Evolutionary conservation across 2,113 vertebrate genomes (phyloP).

Genomic region (Neolamprologus falcicula): DNA sequence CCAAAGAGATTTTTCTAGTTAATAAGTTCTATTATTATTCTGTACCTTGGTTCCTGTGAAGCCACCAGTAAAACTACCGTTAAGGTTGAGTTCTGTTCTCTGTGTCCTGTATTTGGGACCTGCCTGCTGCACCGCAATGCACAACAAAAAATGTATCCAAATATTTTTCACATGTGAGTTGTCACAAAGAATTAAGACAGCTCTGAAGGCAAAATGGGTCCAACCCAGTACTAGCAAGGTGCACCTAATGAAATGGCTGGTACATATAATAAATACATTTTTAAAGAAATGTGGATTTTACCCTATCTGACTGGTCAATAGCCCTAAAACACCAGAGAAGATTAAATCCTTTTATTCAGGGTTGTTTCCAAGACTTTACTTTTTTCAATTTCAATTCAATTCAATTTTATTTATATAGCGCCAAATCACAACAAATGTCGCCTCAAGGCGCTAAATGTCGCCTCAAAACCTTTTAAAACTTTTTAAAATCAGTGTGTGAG

Average conservation of each 20-base stretch:
- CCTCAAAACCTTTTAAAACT: too few relatives aligned
- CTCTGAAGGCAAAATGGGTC: neutral
- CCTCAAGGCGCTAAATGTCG: too few relatives aligned
- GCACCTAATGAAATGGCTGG: neutral
- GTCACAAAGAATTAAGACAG: neutral
- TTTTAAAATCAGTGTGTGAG: neutral
- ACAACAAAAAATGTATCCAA: neutral
- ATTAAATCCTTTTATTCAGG: neutral
- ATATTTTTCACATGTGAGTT: neutral
- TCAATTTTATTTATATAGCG: too few relatives aligned
- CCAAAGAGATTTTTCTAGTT: neutral
- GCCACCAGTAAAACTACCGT: neutral
- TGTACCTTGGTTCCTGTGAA: neutral
- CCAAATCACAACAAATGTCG: too few relatives aligned
- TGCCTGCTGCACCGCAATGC: neutral
- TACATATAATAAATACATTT: neutral
- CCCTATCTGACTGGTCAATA: neutral
- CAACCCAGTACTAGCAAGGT: neutral
- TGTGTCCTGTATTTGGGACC: neutral
- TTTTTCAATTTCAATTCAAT: too few relatives aligned
- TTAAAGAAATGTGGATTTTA: neutral
- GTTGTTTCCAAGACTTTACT: neutral
- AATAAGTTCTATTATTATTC: neutral
- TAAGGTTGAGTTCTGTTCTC: neutral
- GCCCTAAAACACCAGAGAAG: neutral